Conservation (phyloP, 2,888 invertebrate species). For the Rotaria sp. region DNA sequence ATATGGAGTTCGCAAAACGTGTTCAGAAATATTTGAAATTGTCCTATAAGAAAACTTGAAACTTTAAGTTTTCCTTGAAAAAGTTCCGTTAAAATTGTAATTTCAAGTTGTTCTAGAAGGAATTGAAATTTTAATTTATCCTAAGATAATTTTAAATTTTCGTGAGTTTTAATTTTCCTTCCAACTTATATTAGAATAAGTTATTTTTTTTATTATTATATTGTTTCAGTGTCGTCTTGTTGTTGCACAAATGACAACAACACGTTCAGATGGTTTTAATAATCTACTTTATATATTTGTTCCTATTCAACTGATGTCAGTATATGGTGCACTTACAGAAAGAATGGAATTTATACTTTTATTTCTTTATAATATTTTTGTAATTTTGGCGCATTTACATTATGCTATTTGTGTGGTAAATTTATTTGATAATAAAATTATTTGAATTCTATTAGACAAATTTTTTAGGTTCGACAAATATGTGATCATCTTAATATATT, state of each 20-base stretch:
- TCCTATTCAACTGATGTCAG: not conserved
- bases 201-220: not conserved
- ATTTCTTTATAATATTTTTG: conserved; percentile 29
- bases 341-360: conserved; percentile 19
- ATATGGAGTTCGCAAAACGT: too few species aligned
- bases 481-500: conserved; percentile 37
- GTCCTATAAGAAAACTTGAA: too few species aligned
- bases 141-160: too few species aligned
- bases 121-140: too few species aligned
- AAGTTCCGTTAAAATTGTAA: too few species aligned
- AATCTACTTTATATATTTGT: conserved; percentile 56
- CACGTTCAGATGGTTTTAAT: conserved; percentile 75
- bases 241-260: conserved; percentile 92
- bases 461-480: conserved; percentile 35
- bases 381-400: conserved; percentile 33
- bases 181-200: too few species aligned
- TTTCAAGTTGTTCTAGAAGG: too few species aligned
- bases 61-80: too few species aligned
- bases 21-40: too few species aligned
- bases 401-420: conserved; percentile 40
- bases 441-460: not conserved
- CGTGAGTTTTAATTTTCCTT: too few species aligned
- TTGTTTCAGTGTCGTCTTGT: conserved; percentile 81
- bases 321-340: not conserved
- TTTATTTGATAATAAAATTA: not conserved